These are phyloP conservation scores for Agrilus planipennis DNA, from an alignment of 1,140 invertebrate genomes.

Conservation along the genomic window DNA sequence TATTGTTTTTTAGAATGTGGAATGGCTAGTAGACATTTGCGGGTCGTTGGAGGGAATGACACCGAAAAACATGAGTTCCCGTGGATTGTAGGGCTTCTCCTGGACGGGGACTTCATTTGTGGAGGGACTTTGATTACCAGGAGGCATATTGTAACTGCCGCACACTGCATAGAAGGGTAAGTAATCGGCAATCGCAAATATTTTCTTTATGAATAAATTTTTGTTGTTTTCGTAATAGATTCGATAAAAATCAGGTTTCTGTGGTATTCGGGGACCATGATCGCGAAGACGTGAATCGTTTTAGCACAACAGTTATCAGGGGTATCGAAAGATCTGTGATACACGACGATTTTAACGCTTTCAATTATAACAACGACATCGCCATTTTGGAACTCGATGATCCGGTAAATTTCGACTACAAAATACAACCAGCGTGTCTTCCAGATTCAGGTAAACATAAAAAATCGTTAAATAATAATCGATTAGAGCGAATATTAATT, in stretches of 20 bases:
- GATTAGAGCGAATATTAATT: too few species aligned
- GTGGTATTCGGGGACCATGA: slow-evolving; percentile 38
- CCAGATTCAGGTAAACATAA: slow-evolving; percentile 41
- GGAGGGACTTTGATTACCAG: slow-evolving; percentile 55
- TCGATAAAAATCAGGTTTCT: slow-evolving; percentile 33
- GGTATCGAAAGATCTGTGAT: slow-evolving; percentile 35
- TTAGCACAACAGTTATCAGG: slow-evolving; percentile 21
- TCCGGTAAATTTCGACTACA: slow-evolving; percentile 45
- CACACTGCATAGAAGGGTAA: slow-evolving; percentile 48
- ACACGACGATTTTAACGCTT: slow-evolving; percentile 57
- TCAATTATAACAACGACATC: slow-evolving; percentile 69
- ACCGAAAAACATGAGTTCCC: slow-evolving; percentile 59
- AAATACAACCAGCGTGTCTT: slow-evolving; percentile 58
- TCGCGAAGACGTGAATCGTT: slow-evolving; percentile 22
- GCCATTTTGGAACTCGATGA: slow-evolving; percentile 57
- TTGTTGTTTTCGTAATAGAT: slow-evolving; percentile 28
- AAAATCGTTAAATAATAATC: not conserved
- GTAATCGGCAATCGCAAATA: too few species aligned
- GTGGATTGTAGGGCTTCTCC: slow-evolving; percentile 58
- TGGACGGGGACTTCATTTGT: slow-evolving; percentile 59
- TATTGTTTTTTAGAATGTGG: slow-evolving; percentile 48
- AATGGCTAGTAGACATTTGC: slow-evolving; percentile 42
- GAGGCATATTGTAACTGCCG: slow-evolving; percentile 45
- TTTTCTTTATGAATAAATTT: too few species aligned
- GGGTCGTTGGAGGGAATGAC: slow-evolving; percentile 60